Conservation (phyloP, 2,888 invertebrate genomes). For the Lucinisca nassula region DNA sequence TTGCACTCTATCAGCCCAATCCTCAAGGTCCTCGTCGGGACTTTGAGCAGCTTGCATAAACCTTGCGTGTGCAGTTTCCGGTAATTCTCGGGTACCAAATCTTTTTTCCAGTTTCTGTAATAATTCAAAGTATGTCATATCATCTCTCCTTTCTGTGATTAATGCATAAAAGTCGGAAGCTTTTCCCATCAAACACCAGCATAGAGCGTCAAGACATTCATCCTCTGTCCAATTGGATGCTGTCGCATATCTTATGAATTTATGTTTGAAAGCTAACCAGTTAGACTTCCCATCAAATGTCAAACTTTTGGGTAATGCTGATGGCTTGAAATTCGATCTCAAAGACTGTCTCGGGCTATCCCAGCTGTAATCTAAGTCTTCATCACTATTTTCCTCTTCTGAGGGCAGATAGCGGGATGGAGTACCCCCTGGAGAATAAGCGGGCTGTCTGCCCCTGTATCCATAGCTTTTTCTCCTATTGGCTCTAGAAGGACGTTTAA, state of each 20-base stretch:
- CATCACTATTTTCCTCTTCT: not conserved
- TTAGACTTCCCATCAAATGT: not conserved
- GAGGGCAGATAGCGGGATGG: not conserved
- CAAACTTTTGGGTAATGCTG: not conserved
- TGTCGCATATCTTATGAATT: not conserved
- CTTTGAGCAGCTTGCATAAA: constrained; percentile 16
- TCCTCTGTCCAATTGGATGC: not conserved
- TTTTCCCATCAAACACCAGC: not conserved
- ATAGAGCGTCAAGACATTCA: too few species aligned
- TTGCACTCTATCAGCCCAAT: too few species aligned
- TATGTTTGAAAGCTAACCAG: not conserved
- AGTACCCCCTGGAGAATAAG: not conserved
- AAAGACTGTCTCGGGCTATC: not conserved
- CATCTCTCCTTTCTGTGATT: not conserved
- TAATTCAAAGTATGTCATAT: constrained; percentile 17
- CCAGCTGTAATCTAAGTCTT: not conserved
- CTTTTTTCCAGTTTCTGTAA: constrained; percentile 14
- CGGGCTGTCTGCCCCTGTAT: not conserved
- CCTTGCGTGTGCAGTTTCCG: constrained; percentile 17
- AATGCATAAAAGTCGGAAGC: not conserved
- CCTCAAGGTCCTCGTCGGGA: not conserved
- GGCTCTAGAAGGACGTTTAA: not conserved
- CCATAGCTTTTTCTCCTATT: not conserved
- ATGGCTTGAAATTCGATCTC: not conserved
- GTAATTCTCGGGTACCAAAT: constrained; percentile 23